A percentile compares a stretch with the other conserved stretches of the same genome.
These are phyloP conservation scores for Philhelius pedissequus DNA, from an alignment of 2,888 invertebrate genomes.

Conservation along the genomic window DNA sequence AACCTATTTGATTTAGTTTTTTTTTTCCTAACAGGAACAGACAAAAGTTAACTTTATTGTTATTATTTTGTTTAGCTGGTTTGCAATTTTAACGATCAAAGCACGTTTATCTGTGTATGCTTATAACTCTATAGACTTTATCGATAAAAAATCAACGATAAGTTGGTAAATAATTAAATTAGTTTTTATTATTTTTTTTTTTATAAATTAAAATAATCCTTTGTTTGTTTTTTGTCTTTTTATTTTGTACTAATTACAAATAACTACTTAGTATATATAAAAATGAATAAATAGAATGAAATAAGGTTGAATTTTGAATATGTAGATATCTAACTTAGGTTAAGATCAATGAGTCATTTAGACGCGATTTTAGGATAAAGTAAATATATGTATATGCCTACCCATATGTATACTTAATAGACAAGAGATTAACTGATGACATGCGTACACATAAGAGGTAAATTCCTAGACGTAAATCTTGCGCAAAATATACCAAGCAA, in stretches of 20 bases:
- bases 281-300: conserved; percentile 12
- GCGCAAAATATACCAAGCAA: too few species aligned
- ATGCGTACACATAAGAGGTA: too few species aligned
- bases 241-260: not conserved
- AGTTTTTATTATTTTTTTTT: conserved; percentile 25
- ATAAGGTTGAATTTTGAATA: not conserved
- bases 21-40: conserved; percentile 3
- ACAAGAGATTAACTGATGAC: too few species aligned
- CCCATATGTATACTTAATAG: too few species aligned
- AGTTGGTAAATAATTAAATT: conserved; percentile 36
- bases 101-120: conserved; percentile 36
- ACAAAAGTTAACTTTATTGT: conserved; percentile 12
- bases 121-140: conserved; percentile 56
- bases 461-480: too few species aligned
- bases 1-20: conserved; percentile 53
- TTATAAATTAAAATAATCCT: conserved; percentile 9
- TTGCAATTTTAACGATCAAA: conserved; percentile 40
- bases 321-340: too few species aligned
- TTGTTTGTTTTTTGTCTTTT: not conserved
- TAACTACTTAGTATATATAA: not conserved
- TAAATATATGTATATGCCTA: not conserved
- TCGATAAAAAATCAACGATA: conserved; percentile 39
- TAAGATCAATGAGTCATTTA: not conserved
- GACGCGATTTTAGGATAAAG: not conserved
- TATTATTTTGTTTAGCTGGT: conserved; percentile 1